Evolutionary conservation across 2,797 vertebrate genomes (phyloP).

Genomic region (Allobates femoralis): DNA sequence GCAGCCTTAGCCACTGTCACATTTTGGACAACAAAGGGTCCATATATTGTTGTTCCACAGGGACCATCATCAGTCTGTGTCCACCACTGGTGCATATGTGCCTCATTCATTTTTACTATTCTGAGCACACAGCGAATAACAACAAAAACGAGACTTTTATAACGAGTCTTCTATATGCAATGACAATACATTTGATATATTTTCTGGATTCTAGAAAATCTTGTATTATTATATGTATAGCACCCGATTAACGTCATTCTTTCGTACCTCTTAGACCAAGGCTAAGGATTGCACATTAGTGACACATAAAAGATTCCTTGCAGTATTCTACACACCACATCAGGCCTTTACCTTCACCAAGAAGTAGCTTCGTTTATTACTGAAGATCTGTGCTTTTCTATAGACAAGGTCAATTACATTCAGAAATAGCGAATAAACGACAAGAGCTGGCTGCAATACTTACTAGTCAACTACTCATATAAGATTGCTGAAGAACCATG

Average conservation of each 20-base stretch:
- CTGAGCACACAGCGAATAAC: not conserved
- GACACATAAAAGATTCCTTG: slow-evolving; percentile 14
- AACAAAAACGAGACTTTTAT: not conserved
- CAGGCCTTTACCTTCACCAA: not conserved
- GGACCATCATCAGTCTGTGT: too few species aligned
- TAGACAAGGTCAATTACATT: slow-evolving; percentile 37
- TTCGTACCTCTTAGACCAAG: slow-evolving; percentile 29
- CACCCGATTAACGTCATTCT: not conserved
- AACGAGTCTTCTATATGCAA: not conserved
- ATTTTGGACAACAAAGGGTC: too few species aligned
- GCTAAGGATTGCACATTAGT: slow-evolving; percentile 28
- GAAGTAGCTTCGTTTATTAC: slow-evolving; percentile 11
- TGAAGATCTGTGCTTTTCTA: slow-evolving; percentile 27
- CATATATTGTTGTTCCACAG: too few species aligned
- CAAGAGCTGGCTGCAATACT: not conserved
- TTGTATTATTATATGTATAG: slow-evolving; percentile 2
- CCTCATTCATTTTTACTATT: not conserved
- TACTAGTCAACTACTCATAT: not conserved
- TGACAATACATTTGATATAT: not conserved
- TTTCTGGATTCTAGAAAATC: not conserved
- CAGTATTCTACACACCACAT: not conserved
- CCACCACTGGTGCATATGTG: not conserved
- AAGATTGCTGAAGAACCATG: not conserved
- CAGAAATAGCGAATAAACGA: not conserved
- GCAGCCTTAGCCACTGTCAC: too few species aligned